These are phyloP conservation scores for Pagrus major DNA, from an alignment of 2,113 vertebrate genomes.

Conservation along the genomic window DNA sequence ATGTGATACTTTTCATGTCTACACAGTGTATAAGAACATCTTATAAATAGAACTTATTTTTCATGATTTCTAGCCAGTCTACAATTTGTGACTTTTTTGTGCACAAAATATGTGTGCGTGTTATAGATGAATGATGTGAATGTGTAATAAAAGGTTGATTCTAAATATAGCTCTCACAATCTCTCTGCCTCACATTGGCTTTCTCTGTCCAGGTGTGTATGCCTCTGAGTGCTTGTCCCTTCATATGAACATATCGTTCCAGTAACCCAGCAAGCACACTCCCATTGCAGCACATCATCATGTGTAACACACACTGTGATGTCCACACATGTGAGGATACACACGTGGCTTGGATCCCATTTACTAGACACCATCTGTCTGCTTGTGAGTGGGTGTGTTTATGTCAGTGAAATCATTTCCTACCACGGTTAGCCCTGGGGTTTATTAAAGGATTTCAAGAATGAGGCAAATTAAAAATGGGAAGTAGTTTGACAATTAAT, in stretches of 20 bases:
- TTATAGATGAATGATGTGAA: slow-evolving; percentile 7
- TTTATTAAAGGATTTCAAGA: slow-evolving; percentile 16
- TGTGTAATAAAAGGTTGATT: slow-evolving; percentile 19
- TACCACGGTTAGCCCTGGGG: neutral
- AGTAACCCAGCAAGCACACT: slow-evolving; percentile 57
- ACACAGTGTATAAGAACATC: neutral
- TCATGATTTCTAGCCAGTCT: neutral
- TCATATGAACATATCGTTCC: slow-evolving; percentile 21
- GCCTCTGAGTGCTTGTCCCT: slow-evolving; percentile 2
- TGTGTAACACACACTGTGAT: slow-evolving; percentile 28
- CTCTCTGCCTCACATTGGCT: neutral
- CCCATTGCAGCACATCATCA: slow-evolving; percentile 43
- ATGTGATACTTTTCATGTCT: neutral
- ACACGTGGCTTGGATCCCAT: slow-evolving; percentile 22
- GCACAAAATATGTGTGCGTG: neutral
- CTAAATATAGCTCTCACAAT: slow-evolving; percentile 23
- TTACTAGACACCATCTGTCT: slow-evolving; percentile 44
- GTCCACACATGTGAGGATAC: slow-evolving; percentile 4
- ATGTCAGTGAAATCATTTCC: slow-evolving; percentile 7
- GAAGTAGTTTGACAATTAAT: slow-evolving; percentile 4
- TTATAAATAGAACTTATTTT: neutral
- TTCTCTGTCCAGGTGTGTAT: slow-evolving; percentile 16
- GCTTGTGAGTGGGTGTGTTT: neutral
- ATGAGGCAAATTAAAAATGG: neutral
- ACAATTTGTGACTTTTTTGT: neutral